A percentile compares a stretch with the other conserved stretches of the same genome.
Evolutionary conservation across 2,888 invertebrate species (phyloP).

Genomic region (Agelastica alni): DNA sequence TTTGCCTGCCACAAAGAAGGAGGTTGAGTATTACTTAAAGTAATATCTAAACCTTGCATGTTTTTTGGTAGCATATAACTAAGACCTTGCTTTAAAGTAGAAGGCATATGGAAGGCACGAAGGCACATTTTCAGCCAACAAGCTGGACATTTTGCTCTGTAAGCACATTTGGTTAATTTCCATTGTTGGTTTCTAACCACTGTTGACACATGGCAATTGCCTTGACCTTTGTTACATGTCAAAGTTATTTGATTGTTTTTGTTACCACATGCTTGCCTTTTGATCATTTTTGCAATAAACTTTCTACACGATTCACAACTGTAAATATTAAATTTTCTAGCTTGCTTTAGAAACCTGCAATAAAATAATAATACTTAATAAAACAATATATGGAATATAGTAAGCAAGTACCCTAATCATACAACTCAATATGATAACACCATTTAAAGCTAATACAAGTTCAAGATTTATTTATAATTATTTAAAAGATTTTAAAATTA

Average conservation of each 20-base stretch:
- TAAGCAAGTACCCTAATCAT: not conserved
- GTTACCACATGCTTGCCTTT: slow-evolving; percentile 66
- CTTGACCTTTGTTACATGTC: slow-evolving; percentile 72
- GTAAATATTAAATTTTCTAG: slow-evolving; percentile 81
- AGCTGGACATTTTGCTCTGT: slow-evolving; percentile 78
- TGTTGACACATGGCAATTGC: slow-evolving; percentile 74
- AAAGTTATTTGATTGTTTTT: slow-evolving; percentile 61
- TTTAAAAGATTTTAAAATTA: no score
- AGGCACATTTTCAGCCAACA: slow-evolving; percentile 88
- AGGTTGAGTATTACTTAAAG: slow-evolving; percentile 49
- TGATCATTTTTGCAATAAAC: slow-evolving; percentile 82
- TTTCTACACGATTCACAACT: slow-evolving; percentile 86
- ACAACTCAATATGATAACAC: no score
- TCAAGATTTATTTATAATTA: no score
- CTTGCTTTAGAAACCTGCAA: slow-evolving; percentile 74
- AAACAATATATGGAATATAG: not conserved
- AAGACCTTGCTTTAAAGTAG: slow-evolving; percentile 68
- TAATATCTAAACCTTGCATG: slow-evolving; percentile 58
- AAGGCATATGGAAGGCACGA: slow-evolving; percentile 77
- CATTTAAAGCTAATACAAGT: no score
- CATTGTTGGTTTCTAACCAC: slow-evolving; percentile 72
- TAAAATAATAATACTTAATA: no score
- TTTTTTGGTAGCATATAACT: slow-evolving; percentile 70
- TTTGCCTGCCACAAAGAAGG: slow-evolving; percentile 52
- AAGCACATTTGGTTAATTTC: slow-evolving; percentile 69